These are phyloP conservation scores for Stratiolaelaps scimitus DNA, from an alignment of 1,140 invertebrate species.

Conservation along the genomic window DNA sequence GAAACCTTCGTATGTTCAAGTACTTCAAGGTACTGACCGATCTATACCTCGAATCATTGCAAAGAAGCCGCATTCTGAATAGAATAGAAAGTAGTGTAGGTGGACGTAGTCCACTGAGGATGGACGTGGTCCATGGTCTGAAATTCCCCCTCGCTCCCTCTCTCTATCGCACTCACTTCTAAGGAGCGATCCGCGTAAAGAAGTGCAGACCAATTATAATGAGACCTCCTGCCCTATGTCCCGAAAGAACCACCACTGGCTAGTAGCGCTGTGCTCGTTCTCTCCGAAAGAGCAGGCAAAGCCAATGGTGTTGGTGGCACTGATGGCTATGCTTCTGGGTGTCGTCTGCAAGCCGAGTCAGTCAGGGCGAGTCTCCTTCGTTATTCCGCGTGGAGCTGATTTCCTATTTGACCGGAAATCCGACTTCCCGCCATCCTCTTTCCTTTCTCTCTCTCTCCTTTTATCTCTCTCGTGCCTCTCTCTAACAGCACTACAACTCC, in stretches of 20 bases:
- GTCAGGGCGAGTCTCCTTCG: neutral
- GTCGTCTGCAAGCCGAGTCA: conserved; percentile 7
- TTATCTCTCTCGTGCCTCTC: neutral
- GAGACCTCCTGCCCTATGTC: no score
- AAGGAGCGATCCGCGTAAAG: no score
- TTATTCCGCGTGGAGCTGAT: conserved; percentile 26
- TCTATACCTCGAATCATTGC: no score
- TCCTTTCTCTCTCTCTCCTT: neutral
- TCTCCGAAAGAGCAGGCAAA: neutral
- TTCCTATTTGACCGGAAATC: conserved; percentile 29
- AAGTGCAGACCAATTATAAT: no score
- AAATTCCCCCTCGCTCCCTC: no score
- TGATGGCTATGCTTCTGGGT: neutral
- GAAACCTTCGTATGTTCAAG: no score
- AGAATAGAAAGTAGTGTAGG: no score
- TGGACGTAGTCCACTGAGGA: no score
- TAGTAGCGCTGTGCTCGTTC: neutral
- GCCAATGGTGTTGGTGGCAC: neutral
- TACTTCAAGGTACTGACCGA: no score
- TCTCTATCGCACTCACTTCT: no score
- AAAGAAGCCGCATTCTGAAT: no score
- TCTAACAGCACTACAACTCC: conserved; percentile 3
- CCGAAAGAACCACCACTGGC: neutral
- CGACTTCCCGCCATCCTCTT: neutral
- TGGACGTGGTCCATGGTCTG: no score